A percentile compares a stretch with the other conserved stretches of the same genome.
Conservation (phyloP, 2,797 vertebrate species). For the Dendrocincla fuliginosa region DNA sequence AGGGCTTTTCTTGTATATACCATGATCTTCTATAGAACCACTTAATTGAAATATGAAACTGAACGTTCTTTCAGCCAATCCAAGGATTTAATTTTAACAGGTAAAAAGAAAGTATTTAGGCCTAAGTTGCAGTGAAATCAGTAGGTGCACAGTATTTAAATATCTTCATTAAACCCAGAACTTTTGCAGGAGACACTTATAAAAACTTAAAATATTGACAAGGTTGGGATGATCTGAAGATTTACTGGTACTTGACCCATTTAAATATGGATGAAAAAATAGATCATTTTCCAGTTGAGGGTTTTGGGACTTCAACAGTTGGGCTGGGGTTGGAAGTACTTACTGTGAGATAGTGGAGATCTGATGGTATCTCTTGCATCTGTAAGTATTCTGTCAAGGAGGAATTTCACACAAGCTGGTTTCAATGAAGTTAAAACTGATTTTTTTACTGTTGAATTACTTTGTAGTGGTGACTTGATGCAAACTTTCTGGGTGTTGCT, state of each 20-base stretch:
- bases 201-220: background rate
- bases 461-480: background rate
- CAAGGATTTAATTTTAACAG: background rate
- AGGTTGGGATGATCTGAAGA: background rate
- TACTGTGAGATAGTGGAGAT: background rate
- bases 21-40: background rate
- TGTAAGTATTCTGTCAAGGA: background rate
- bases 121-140: background rate
- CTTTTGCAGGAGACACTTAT: background rate
- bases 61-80: background rate
- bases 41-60: background rate
- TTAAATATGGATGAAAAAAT: background rate
- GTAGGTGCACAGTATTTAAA: background rate
- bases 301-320: background rate
- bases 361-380: background rate
- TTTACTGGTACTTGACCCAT: background rate
- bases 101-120: background rate
- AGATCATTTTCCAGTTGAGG: background rate
- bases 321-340: background rate
- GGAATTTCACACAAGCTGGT: background rate
- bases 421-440: background rate
- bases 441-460: background rate
- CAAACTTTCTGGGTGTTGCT: background rate
- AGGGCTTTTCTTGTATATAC: background rate
- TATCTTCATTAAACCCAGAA: background rate